Percentiles rank a stretch among this genome's conserved stretches.
phyloP scores from a whole-genome alignment of 1,140 invertebrate genomes.

The Phortica variegata region DNA sequence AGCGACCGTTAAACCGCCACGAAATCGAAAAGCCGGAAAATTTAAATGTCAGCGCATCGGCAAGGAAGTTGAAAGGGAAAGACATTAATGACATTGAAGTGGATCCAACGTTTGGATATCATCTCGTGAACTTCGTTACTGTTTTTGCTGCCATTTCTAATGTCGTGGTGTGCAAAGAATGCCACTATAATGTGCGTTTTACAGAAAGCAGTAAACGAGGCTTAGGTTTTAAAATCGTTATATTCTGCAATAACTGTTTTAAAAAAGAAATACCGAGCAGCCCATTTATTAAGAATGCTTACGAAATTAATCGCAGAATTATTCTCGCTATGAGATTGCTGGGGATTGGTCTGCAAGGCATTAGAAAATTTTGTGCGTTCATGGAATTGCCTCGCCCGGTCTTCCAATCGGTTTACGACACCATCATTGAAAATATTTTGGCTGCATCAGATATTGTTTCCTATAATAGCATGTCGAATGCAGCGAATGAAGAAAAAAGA shows the following conservation, averaged over 20 bases:
- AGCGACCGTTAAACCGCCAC: too few species aligned
- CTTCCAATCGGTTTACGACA: slow-evolving; percentile 15
- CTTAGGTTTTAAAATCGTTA: slow-evolving; percentile 23
- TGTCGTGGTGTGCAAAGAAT: background rate
- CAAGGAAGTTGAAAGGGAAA: too few species aligned
- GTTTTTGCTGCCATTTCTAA: background rate
- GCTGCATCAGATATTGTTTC: too few species aligned
- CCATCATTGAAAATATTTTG: background rate
- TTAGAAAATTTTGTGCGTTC: slow-evolving; percentile 26
- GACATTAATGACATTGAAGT: too few species aligned
- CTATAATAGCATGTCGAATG: too few species aligned
- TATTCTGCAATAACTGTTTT: slow-evolving; percentile 8
- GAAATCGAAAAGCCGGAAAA: too few species aligned
- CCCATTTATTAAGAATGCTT: slow-evolving; percentile 6
- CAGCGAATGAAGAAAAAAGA: too few species aligned
- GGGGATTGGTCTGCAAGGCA: slow-evolving; percentile 25
- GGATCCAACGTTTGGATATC: too few species aligned
- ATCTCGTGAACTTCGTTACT: background rate
- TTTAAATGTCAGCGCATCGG: too few species aligned
- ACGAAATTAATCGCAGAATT: slow-evolving; percentile 12
- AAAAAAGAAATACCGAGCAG: slow-evolving; percentile 15
- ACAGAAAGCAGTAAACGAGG: slow-evolving; percentile 4
- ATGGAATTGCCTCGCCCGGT: slow-evolving; percentile 31
- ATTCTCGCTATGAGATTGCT: slow-evolving; percentile 28
- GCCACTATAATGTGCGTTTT: too few species aligned